A percentile compares a stretch with the other conserved stretches of the same genome.
Conservation (phyloP, 2,888 invertebrate species). For the Sthenelais limicola region DNA sequence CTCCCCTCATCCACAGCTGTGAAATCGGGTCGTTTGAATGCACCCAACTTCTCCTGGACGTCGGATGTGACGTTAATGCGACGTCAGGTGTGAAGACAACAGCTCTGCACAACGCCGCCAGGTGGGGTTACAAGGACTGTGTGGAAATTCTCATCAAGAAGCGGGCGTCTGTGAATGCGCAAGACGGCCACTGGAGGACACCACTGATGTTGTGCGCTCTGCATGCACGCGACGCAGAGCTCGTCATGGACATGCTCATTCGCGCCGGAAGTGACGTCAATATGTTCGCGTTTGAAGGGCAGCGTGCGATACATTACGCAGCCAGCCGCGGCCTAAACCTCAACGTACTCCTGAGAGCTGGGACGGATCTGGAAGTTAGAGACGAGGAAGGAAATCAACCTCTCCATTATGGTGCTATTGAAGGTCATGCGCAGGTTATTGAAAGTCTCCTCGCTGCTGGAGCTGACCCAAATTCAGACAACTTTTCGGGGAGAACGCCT, state of each 20-base stretch:
- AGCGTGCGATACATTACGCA: constrained; percentile 48
- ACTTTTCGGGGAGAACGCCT: constrained; percentile 38
- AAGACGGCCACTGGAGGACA: constrained; percentile 46
- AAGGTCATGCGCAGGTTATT: constrained; percentile 42
- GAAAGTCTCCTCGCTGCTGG: constrained; percentile 40
- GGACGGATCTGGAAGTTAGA: constrained; percentile 62
- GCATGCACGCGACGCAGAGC: constrained; percentile 45
- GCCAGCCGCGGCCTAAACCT: constrained; percentile 44
- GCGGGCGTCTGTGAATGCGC: constrained; percentile 41
- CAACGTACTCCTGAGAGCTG: constrained; percentile 62
- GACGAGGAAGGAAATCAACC: constrained; percentile 69
- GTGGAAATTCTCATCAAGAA: constrained; percentile 41
- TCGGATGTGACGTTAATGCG: constrained; percentile 17
- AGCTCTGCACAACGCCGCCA: constrained; percentile 50
- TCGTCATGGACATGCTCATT: constrained; percentile 44
- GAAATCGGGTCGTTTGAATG: constrained; percentile 42
- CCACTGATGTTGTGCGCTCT: constrained; percentile 48
- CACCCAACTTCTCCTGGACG: constrained; percentile 37
- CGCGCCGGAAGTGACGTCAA: constrained; percentile 46
- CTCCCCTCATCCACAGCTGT: constrained; percentile 48
- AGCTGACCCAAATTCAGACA: constrained; percentile 41
- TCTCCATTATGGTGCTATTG: constrained; percentile 57
- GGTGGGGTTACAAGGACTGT: constrained; percentile 49
- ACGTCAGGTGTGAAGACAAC: constrained; percentile 38
- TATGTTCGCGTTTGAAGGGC: constrained; percentile 37